Percentiles rank a stretch among this genome's conserved stretches.
phyloP scores from a whole-genome alignment of 2,888 invertebrate species.

The Eumacrocentrus americanus region DNA sequence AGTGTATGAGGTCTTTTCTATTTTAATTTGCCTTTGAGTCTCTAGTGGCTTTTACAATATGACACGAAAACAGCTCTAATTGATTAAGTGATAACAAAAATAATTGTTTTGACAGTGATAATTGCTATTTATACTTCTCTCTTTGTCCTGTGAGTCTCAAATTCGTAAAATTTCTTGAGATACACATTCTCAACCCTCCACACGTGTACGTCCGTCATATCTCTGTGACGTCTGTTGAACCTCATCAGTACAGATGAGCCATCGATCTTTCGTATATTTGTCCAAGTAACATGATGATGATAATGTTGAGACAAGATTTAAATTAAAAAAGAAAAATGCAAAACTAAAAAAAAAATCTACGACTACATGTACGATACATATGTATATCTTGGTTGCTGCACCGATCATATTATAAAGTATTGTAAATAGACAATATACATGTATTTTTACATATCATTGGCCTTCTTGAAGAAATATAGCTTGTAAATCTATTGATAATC shows the following conservation, averaged over 20 bases:
- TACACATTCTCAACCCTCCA: too few species aligned
- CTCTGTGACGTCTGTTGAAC: neutral
- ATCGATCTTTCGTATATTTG: constrained; percentile 30
- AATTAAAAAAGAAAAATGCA: too few species aligned
- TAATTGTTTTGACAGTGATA: too few species aligned
- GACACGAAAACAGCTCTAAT: too few species aligned
- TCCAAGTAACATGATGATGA: constrained; percentile 24
- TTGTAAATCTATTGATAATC: constrained; percentile 35
- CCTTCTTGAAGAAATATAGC: constrained; percentile 53
- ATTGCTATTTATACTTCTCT: too few species aligned
- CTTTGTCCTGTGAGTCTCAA: too few species aligned
- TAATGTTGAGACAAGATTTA: too few species aligned
- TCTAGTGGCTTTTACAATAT: too few species aligned
- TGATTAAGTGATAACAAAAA: too few species aligned
- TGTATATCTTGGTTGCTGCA: constrained; percentile 61
- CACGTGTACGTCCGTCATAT: constrained; percentile 7
- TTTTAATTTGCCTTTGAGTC: too few species aligned
- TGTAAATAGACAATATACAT: constrained; percentile 59
- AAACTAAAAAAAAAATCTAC: constrained; percentile 41
- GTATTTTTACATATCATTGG: constrained; percentile 62
- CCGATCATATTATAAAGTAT: constrained; percentile 58
- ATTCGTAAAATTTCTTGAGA: too few species aligned
- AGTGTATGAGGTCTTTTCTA: too few species aligned
- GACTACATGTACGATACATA: constrained; percentile 59
- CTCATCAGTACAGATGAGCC: neutral